phyloP scores from a whole-genome alignment of 2,888 invertebrate genomes.

The Thera obeliscata region DNA sequence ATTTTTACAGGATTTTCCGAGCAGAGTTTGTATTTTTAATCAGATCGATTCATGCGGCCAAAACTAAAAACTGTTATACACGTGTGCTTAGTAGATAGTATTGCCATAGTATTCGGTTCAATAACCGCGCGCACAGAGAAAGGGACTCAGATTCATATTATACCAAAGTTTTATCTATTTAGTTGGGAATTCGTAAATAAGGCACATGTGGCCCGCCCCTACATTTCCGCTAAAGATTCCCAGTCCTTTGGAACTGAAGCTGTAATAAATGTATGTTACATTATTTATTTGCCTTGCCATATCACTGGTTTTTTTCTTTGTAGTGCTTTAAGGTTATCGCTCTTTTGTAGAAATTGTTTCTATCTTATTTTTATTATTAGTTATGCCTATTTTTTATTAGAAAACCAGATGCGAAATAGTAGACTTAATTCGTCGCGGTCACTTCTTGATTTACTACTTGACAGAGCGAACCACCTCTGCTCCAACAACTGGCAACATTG shows the following conservation, averaged over 20 bases:
- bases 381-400: too few relatives aligned
- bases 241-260: conserved; percentile 9
- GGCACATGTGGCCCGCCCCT: conserved; percentile 42
- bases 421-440: too few relatives aligned
- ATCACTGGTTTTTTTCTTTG: not conserved
- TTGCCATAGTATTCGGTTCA: conserved; percentile 32
- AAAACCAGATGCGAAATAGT: too few relatives aligned
- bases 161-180: conserved; percentile 54
- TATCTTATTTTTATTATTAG: too few relatives aligned
- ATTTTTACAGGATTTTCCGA: too few relatives aligned
- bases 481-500: too few relatives aligned
- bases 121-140: conserved; percentile 42
- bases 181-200: conserved; percentile 54
- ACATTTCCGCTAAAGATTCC: conserved; percentile 15
- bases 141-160: conserved; percentile 48
- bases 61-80: not conserved
- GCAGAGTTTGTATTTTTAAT: too few relatives aligned
- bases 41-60: not conserved
- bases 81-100: not conserved
- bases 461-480: too few relatives aligned
- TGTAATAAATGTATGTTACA: conserved; percentile 14
- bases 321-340: not conserved
- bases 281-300: conserved; percentile 4
- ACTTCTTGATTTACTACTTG: too few relatives aligned
- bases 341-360: not conserved